A percentile compares a stretch with the other conserved stretches of the same genome.
These are phyloP conservation scores for Ara ararauna DNA, from an alignment of 2,797 vertebrate genomes.

Conservation along the genomic window DNA sequence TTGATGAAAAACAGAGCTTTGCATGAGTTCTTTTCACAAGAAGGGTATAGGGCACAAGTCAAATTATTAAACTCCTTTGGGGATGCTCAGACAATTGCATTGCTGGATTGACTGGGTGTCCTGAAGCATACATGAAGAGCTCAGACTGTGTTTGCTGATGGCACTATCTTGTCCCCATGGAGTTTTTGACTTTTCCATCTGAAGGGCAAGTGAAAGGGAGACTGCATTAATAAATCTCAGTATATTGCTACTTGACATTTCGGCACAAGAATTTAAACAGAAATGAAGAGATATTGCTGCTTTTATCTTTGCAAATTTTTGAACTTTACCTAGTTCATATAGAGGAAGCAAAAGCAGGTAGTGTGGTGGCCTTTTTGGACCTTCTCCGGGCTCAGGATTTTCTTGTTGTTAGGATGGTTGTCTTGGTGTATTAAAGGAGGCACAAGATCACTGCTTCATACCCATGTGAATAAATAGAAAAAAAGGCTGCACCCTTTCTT, in stretches of 20 bases:
- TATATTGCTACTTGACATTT: neutral
- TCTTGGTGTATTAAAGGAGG: neutral
- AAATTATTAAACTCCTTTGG: neutral
- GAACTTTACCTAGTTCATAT: neutral
- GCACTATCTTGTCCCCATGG: neutral
- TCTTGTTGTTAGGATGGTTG: neutral
- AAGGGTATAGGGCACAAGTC: neutral
- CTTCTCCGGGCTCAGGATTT: neutral
- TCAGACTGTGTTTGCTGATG: neutral
- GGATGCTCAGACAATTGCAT: neutral
- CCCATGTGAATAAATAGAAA: neutral
- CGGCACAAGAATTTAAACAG: neutral
- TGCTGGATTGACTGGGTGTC: neutral
- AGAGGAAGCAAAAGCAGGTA: neutral
- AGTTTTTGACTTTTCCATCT: neutral
- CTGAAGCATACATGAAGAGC: neutral
- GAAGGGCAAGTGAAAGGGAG: neutral
- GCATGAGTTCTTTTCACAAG: neutral
- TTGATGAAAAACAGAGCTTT: constrained; percentile 43
- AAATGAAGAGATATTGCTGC: neutral
- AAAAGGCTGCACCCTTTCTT: neutral
- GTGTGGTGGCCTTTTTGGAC: neutral
- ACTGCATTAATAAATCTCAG: neutral
- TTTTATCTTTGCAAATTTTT: neutral
- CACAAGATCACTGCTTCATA: neutral